Evolutionary conservation across 2,797 vertebrate genomes (phyloP).

Genomic region (Sebastes ruberrimus): DNA sequence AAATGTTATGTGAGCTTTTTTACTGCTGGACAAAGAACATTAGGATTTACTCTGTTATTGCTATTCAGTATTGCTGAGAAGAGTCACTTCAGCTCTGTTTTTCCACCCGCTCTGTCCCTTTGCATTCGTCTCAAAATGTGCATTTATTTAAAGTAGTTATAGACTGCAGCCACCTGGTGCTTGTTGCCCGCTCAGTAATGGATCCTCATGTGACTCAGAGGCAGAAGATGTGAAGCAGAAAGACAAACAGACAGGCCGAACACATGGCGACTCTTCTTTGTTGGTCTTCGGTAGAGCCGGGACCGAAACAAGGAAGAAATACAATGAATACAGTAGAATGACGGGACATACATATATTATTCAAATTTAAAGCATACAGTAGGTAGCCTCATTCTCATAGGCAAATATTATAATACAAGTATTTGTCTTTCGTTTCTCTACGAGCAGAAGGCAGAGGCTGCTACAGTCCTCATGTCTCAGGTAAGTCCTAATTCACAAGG

Average conservation of each 20-base stretch:
- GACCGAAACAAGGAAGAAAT: background rate
- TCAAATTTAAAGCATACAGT: background rate
- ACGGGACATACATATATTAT: background rate
- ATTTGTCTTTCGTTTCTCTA: background rate
- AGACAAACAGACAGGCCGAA: slow-evolving; percentile 29
- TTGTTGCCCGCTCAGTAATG: slow-evolving; percentile 20
- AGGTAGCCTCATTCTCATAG: background rate
- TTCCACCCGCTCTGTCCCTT: slow-evolving; percentile 4
- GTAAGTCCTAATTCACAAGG: slow-evolving; percentile 34
- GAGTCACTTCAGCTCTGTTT: background rate
- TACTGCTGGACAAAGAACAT: background rate
- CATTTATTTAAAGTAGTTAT: slow-evolving; percentile 14
- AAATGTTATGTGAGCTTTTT: background rate
- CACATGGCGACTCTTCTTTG: slow-evolving; percentile 5
- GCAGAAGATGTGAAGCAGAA: slow-evolving; percentile 22
- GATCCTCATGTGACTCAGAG: slow-evolving; percentile 29
- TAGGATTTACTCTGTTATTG: background rate
- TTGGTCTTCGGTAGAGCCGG: background rate
- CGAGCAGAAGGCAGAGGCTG: background rate
- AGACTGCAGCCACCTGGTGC: slow-evolving; percentile 11
- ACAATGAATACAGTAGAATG: background rate
- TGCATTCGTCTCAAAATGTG: background rate
- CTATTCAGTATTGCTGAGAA: background rate
- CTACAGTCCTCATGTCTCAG: background rate
- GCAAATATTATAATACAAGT: background rate